These are phyloP conservation scores for Calameuta pallipes DNA, from an alignment of 2,888 invertebrate genomes.

Conservation along the genomic window DNA sequence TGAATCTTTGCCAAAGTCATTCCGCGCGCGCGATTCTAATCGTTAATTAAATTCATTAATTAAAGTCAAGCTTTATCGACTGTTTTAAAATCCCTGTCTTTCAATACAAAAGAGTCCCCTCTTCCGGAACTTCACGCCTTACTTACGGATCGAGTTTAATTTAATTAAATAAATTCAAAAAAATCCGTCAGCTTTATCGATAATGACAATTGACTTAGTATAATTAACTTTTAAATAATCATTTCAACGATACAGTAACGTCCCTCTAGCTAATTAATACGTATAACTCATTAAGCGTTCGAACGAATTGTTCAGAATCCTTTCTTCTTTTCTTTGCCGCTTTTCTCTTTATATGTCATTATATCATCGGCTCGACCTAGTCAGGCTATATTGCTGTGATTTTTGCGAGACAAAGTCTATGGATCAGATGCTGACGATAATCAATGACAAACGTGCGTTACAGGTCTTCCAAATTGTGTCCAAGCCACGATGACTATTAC, in stretches of 20 bases:
- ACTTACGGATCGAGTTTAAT: neutral
- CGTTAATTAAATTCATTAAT: neutral
- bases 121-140: neutral
- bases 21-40: neutral
- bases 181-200: neutral
- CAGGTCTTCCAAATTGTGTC: slow-evolving; percentile 58
- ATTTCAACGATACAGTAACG: neutral
- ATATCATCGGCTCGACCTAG: neutral
- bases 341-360: neutral
- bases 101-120: neutral
- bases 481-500: slow-evolving; percentile 50
- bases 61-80: neutral
- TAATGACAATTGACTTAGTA: neutral
- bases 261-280: slow-evolving; percentile 6
- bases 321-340: neutral
- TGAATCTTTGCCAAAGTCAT: neutral
- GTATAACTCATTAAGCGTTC: slow-evolving; percentile 9
- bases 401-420: neutral
- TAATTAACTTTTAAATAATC: neutral
- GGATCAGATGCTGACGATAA: neutral
- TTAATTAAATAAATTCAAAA: neutral
- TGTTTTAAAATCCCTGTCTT: neutral
- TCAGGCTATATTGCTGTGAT: neutral
- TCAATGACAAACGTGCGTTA: slow-evolving; percentile 35
- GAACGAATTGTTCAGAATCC: slow-evolving; percentile 13